Base-by-base conservation (phyloP, 2,113 vertebrate species). In the Paradisaea rubra region DNA sequence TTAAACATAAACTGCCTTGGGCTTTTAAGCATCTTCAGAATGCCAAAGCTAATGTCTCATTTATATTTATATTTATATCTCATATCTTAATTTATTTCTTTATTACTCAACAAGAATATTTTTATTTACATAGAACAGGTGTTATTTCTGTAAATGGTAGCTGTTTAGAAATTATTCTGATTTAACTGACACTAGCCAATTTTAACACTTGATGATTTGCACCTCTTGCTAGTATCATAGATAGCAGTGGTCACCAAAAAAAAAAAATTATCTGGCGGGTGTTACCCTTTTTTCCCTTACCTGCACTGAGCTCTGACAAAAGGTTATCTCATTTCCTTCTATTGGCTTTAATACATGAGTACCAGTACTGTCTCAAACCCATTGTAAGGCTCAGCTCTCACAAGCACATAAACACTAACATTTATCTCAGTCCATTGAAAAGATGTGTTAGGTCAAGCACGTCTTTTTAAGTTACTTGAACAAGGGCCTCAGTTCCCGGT, bases 1-100 rank as follows among this genome's bases (percentile, higher is more conserved):
- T 93, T 95, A 94, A 89, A 63, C 52, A 78, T 50, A 88, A 95
- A 95, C 31, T 73, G 93, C 91, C 95, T 91, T 80, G 35, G 82
- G 94, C 84, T 93, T 80, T 81, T 61, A 88, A 41, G 33, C 57
- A 30, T 33, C 44, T 82, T 93, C 72, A 71, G 68, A 93, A 88
- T 52, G 68, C 33, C 41, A 56, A 77, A 78, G 8, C 15, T 83
- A 49, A 88, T 37, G 16, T 47, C 53, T 89, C 66, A 41, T 76
- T 92, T 35, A 35, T 35, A 35, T 35, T 35, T 35, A 35, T 35
- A 35, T 35, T 35, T 35, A 35, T 35, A 35, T 35, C 7, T 41
- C 4, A 9, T 66, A 72, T 72, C 21, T 27, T 86, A 63, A 49
- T 64, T 76, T 33, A 49, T 3, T 47, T 86, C 49, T 71, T n/a